A percentile compares a stretch with the other conserved stretches of the same genome.
phyloP scores from a whole-genome alignment of 2,888 invertebrate species.

The Andrena marginata region DNA sequence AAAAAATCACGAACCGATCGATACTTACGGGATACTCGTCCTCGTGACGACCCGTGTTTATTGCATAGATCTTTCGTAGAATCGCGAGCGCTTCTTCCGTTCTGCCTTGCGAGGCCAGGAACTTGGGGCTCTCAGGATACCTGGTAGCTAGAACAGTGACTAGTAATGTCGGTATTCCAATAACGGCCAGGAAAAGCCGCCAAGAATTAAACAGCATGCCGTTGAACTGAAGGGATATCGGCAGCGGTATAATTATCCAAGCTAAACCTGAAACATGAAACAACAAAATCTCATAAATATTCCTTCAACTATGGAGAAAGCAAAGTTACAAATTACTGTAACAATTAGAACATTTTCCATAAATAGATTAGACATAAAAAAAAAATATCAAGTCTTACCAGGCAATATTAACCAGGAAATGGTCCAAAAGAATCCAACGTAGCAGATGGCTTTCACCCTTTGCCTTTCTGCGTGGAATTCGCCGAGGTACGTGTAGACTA shows the following conservation, averaged over 20 bases:
- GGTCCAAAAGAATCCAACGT: constrained; percentile 89
- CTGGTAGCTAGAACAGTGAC: constrained; percentile 87
- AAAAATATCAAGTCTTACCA: constrained; percentile 78
- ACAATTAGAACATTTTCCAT: no score
- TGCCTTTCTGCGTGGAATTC: constrained; percentile 88
- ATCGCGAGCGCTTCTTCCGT: constrained; percentile 87
- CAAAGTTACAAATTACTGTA: no score
- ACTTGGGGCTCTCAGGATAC: constrained; percentile 93
- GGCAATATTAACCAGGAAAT: constrained; percentile 88
- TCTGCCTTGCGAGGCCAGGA: constrained; percentile 88
- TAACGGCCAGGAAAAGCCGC: constrained; percentile 90
- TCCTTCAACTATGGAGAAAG: no score
- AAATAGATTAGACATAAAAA: not conserved
- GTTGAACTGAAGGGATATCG: constrained; percentile 74
- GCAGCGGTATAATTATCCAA: constrained; percentile 89
- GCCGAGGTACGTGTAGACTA: constrained; percentile 89
- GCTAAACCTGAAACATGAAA: constrained; percentile 87
- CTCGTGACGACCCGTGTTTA: constrained; percentile 85
- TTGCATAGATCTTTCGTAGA: constrained; percentile 87
- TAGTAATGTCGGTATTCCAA: constrained; percentile 88
- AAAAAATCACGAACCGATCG: not conserved
- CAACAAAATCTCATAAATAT: not conserved
- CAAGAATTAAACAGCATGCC: constrained; percentile 89
- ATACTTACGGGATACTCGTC: constrained; percentile 86
- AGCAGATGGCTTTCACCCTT: constrained; percentile 88